Evolutionary conservation across 2,113 vertebrate species (phyloP), one percentile per base, ranked within the genome.

Genomic region (Actenoides hombroni): DNA sequence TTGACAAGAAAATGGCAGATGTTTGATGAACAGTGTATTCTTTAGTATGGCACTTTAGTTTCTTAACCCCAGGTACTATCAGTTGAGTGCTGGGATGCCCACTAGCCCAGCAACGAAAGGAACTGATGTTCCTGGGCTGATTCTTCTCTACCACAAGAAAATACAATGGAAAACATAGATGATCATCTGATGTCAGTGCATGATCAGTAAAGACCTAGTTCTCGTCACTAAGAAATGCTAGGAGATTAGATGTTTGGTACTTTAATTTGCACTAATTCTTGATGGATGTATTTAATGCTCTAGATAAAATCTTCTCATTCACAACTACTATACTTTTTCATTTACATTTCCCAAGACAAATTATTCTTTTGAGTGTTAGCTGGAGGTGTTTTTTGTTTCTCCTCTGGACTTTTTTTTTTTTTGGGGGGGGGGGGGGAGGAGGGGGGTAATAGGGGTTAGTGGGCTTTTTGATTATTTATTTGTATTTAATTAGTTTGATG

Each of bases 401-500:
- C 3, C 12, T 44, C 80, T 31, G 12, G 14, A 48, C 28, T 2
- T 24, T 54, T 51, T 46, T 2, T 33, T 54, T 51, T 46, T 29
- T n/a, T 23, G 4, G 2, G 9, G 25, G 10, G 6, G 11, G n/a
- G 4, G 7, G 16, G 4, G 2, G 9, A 19, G 11, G 9, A 13
- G 37, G 4, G 8, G 10, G 4, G n/a, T n/a, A n/a, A n/a, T n/a
- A n/a, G n/a, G n/a, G n/a, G n/a, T n/a, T n/a, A n/a, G n/a, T n/a
- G n/a, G n/a, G n/a, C n/a, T n/a, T n/a, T n/a, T n/a, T n/a, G n/a
- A n/a, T n/a, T n/a, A n/a, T n/a, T n/a, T n/a, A n/a, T n/a, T n/a
- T n/a, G n/a, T n/a, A n/a, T n/a, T n/a, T n/a, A n/a, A n/a, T n/a
- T n/a, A n/a, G n/a, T n/a, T n/a, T n/a, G n/a, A n/a, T n/a, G n/a